A percentile compares a stretch with the other conserved stretches of the same genome.
These are phyloP conservation scores for Drosophila nigrodunni DNA, from an alignment of 1,140 invertebrate genomes.

Conservation along the genomic window DNA sequence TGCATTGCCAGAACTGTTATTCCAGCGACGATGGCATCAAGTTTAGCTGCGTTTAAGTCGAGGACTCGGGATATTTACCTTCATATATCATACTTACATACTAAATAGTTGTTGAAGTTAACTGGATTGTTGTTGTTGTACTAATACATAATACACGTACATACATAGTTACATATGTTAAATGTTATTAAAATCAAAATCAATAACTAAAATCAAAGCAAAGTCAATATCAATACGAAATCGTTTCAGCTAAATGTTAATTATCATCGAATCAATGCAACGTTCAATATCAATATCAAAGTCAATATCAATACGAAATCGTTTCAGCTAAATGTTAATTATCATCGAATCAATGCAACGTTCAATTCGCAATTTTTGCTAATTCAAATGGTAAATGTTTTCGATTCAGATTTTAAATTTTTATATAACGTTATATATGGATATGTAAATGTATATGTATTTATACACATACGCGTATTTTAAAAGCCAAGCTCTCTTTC, in stretches of 20 bases:
- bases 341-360: constrained; percentile 29
- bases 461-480: constrained; percentile 23
- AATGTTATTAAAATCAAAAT: constrained; percentile 32
- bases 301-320: constrained; percentile 37
- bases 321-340: constrained; percentile 44
- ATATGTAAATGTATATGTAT: constrained; percentile 8
- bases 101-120: constrained; percentile 12
- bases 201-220: constrained; percentile 9
- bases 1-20: constrained; percentile 99
- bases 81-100: constrained; percentile 5
- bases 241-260: constrained; percentile 44
- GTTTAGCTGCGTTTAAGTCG: constrained; percentile 90
- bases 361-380: constrained; percentile 40
- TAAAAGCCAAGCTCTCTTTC: constrained; percentile 63
- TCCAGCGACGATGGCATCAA: constrained; percentile 96
- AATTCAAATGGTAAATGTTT: constrained; percentile 61
- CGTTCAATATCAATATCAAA: too few species aligned
- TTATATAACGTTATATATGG: constrained; percentile 53
- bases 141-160: constrained; percentile 25
- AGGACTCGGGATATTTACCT: neutral
- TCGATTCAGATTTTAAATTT: constrained; percentile 71
- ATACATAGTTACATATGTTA: constrained; percentile 19
- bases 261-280: constrained; percentile 27
- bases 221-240: constrained; percentile 47
- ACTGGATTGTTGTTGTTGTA: constrained; percentile 66